Conservation (phyloP, 2,797 vertebrate genomes). For the Hoplostethus atlanticus region DNA sequence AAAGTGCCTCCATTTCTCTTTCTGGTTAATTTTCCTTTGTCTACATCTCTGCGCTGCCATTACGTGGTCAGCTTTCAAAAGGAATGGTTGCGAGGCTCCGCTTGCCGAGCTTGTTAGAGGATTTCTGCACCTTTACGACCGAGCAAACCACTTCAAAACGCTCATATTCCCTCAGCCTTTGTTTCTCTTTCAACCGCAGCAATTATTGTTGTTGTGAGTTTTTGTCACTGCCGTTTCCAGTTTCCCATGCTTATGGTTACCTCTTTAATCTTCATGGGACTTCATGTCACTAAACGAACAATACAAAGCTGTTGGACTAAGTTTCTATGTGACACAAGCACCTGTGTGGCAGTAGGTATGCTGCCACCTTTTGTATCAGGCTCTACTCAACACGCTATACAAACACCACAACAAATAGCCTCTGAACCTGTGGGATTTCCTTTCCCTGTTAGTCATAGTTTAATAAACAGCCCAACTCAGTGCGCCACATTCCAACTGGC, state of each 20-base stretch:
- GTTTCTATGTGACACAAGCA: too few relatives aligned
- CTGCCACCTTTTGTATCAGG: constrained; percentile 43
- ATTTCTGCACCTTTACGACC: too few relatives aligned
- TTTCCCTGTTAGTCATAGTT: constrained; percentile 56
- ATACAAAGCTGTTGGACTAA: background rate
- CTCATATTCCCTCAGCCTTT: constrained; percentile 1
- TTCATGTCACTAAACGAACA: too few relatives aligned
- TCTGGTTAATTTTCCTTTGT: background rate
- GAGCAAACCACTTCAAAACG: too few relatives aligned
- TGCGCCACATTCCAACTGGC: constrained; percentile 36
- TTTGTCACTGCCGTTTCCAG: constrained; percentile 45
- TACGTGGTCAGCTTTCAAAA: too few relatives aligned
- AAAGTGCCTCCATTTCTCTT: constrained; percentile 61
- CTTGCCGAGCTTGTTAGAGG: too few relatives aligned
- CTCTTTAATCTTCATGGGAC: too few relatives aligned
- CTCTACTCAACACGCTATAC: constrained; percentile 2
- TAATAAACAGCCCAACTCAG: constrained; percentile 44
- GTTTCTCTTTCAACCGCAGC: background rate
- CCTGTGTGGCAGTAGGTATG: too few relatives aligned
- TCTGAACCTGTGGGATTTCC: constrained; percentile 45
- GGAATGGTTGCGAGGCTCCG: too few relatives aligned
- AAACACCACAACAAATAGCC: constrained; percentile 5
- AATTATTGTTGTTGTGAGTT: constrained; percentile 29
- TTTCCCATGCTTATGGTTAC: background rate
- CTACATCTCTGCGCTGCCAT: too few relatives aligned